Conservation (phyloP, 2,113 vertebrate genomes). For the Machaerirhynchus nigripectus region DNA sequence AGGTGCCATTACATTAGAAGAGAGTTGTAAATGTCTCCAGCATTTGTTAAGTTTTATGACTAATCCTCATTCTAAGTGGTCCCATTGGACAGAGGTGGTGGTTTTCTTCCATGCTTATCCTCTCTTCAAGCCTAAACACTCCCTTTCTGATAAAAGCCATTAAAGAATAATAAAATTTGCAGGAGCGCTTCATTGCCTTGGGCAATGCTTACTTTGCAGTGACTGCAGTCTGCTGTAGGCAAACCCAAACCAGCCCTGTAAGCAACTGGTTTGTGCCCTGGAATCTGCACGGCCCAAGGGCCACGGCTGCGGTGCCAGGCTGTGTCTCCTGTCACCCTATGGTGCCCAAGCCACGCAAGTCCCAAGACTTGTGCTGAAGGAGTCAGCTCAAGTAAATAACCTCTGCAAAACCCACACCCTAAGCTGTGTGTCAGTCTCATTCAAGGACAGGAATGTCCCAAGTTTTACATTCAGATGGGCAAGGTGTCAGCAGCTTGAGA, state of each 20-base stretch:
- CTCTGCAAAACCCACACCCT: neutral
- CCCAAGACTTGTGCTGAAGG: neutral
- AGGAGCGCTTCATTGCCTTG: neutral
- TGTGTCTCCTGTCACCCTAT: neutral
- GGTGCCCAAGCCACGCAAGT: neutral
- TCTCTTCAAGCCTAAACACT: neutral
- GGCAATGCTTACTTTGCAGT: neutral
- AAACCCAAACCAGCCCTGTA: neutral
- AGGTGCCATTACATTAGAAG: slow-evolving; percentile 55
- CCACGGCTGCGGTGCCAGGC: neutral
- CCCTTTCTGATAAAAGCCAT: neutral
- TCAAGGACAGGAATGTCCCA: neutral
- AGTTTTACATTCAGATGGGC: neutral
- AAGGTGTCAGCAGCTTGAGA: neutral
- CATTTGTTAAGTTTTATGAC: slow-evolving; percentile 72
- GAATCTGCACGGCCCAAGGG: neutral
- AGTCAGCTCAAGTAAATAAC: neutral
- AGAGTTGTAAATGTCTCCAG: slow-evolving; percentile 71
- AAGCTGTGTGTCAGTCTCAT: neutral
- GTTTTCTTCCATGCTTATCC: slow-evolving; percentile 19
- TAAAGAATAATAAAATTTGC: slow-evolving; percentile 11
- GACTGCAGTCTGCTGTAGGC: neutral
- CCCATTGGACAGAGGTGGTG: slow-evolving; percentile 18
- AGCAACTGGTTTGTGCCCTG: neutral
- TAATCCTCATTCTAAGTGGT: slow-evolving; percentile 48